These are phyloP conservation scores for Batillaria attramentaria DNA, from an alignment of 1,140 invertebrate genomes.

Conservation along the genomic window DNA sequence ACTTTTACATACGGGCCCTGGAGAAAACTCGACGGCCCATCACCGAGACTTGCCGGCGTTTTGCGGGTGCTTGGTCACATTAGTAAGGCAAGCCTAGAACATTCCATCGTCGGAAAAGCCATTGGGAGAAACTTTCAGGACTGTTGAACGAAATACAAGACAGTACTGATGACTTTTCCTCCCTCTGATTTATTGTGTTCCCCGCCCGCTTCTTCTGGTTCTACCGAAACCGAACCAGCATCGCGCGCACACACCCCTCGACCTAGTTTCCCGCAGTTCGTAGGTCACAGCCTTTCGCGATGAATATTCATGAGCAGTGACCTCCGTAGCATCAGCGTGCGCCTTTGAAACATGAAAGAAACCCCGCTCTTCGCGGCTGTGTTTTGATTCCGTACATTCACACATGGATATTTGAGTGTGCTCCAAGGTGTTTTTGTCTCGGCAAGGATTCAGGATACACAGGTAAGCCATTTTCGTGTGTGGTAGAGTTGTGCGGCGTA, in stretches of 20 bases:
- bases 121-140: background rate
- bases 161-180: slow-evolving; percentile 10
- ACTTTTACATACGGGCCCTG: too few relatives aligned
- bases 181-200: slow-evolving; percentile 16
- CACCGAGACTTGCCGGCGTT: too few relatives aligned
- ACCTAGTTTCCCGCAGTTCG: slow-evolving; percentile 19
- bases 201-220: background rate
- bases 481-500: background rate
- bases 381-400: slow-evolving; percentile 17
- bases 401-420: slow-evolving; percentile 29
- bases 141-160: slow-evolving; percentile 17
- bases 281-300: slow-evolving; percentile 25
- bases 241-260: background rate
- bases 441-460: background rate
- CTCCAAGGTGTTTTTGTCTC: background rate
- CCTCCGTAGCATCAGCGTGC: slow-evolving; percentile 35
- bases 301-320: slow-evolving; percentile 33
- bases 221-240: background rate
- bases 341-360: slow-evolving; percentile 32
- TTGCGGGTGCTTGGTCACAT: too few relatives aligned
- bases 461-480: slow-evolving; percentile 21
- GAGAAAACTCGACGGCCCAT: too few relatives aligned
- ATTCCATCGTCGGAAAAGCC: too few relatives aligned
- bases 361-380: slow-evolving; percentile 10
- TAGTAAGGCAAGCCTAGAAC: too few relatives aligned